Evolutionary conservation across 2,113 vertebrate genomes (phyloP), one percentile per base, ranked within the genome.

Genomic region (Neogale vison): DNA sequence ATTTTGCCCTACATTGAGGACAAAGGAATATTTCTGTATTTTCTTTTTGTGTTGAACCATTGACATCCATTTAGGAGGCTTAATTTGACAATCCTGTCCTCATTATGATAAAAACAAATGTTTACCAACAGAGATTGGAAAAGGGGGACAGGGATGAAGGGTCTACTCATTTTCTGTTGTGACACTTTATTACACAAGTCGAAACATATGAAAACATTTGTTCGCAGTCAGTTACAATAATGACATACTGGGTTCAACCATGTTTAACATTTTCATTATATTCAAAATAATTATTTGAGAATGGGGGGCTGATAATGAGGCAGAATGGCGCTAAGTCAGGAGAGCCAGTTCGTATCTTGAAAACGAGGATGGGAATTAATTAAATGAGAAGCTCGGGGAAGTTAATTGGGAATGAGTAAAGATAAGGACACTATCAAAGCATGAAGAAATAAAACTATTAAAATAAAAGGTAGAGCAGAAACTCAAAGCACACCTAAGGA

Each of bases 191-290:
- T 71, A 52, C 47, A 80, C 52, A 96, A 90, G 69, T 93, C 76
- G 84, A 96, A 65, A 90, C 82, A 69, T 67, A 76, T 26, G 84
- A 55, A 89, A 96, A 90, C 95, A 90, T 85, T 92, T 95, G 63
- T 74, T 93, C 52, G 24, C 74, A 81, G 72, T 57, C 20, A 4
- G 69, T 80, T 88, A 92, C 39, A 94, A 93, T 82, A 90, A 95
- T 92, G 45, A 88, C 69, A 90, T 15, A 34, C 34, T 90, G 84
- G 39, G 59, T 85, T 97, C 94, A 96, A 50, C 47, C 84, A 95
- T 93, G 93, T 96, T 97, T 97, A 97, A 93, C 92, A 90, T 97
- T 98, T 97, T 95, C 76, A 96, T 97, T 96, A 94, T 72, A 76
- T 50, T 93, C 69, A 29, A 84, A 92, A 94, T 96, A 92, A 96